Conservation (phyloP, 2,888 invertebrate species). For the Temnothorax rugatulus region DNA sequence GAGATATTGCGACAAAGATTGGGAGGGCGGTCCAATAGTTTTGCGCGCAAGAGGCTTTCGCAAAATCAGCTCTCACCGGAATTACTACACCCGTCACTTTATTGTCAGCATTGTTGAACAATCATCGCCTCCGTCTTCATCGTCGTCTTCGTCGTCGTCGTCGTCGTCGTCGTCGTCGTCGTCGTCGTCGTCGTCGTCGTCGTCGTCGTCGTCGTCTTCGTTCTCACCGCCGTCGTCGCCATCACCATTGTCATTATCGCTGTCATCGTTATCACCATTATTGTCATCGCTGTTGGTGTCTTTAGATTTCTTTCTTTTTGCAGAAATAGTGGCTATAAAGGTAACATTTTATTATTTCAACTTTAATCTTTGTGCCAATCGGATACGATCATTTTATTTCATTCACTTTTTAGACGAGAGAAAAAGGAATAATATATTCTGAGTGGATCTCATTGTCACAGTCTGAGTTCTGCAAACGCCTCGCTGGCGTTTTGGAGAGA, state of each 20-base stretch:
- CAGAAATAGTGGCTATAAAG: not conserved
- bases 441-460: not conserved
- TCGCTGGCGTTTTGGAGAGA: not conserved
- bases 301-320: not conserved
- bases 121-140: conserved; percentile 25
- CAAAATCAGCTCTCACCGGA: conserved; percentile 61
- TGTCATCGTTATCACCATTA: not conserved
- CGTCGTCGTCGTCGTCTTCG: not conserved
- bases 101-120: conserved; percentile 52
- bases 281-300: not conserved
- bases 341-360: conserved; percentile 37
- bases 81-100: conserved; percentile 63
- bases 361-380: not conserved
- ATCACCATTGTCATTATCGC: not conserved
- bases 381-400: not conserved
- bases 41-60: conserved; percentile 55
- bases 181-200: not conserved
- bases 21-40: conserved; percentile 58
- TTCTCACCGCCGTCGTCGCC: not conserved
- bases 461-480: not conserved
- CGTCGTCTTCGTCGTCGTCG: not conserved
- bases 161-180: not conserved
- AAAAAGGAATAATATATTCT: not conserved
- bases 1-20: conserved; percentile 61
- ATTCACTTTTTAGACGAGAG: not conserved